A percentile compares a stretch with the other conserved stretches of the same genome.
phyloP scores from a whole-genome alignment of 2,797 vertebrate species.

The Sparidentex hasta region DNA sequence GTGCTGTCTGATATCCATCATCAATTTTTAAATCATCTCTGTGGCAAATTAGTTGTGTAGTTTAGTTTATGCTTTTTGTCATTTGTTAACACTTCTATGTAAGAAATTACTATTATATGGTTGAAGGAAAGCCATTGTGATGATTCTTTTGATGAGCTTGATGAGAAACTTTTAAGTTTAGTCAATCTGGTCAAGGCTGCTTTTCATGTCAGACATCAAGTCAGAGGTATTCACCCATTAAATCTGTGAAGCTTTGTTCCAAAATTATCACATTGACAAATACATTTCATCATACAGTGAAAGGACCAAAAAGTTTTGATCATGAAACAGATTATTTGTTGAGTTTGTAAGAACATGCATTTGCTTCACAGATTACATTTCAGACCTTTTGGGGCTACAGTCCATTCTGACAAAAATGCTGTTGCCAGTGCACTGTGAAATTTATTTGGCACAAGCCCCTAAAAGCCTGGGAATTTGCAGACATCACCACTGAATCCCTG shows the following conservation, averaged over 20 bases:
- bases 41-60: constrained; percentile 42
- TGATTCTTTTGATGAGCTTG: constrained; percentile 70
- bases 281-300: constrained; percentile 21
- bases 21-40: constrained; percentile 45
- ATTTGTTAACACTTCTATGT: constrained; percentile 29
- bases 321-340: constrained; percentile 6
- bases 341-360: constrained; percentile 62
- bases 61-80: constrained; percentile 35
- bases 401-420: constrained; percentile 59
- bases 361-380: constrained; percentile 86
- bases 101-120: constrained; percentile 39
- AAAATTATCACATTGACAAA: constrained; percentile 57
- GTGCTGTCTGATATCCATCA: constrained; percentile 55
- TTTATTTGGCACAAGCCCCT: constrained; percentile 76
- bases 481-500: constrained; percentile 78
- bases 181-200: constrained; percentile 74
- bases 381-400: constrained; percentile 81
- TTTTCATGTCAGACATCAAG: constrained; percentile 82
- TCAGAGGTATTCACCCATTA: constrained; percentile 74
- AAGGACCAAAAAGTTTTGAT: constrained; percentile 10
- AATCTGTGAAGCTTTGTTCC: constrained; percentile 84
- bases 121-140: constrained; percentile 65
- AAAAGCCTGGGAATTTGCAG: constrained; percentile 82
- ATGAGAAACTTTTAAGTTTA: constrained; percentile 60
- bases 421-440: constrained; percentile 55